Conservation (phyloP, 2,797 vertebrate species). For the Tokudaia muenninki region DNA sequence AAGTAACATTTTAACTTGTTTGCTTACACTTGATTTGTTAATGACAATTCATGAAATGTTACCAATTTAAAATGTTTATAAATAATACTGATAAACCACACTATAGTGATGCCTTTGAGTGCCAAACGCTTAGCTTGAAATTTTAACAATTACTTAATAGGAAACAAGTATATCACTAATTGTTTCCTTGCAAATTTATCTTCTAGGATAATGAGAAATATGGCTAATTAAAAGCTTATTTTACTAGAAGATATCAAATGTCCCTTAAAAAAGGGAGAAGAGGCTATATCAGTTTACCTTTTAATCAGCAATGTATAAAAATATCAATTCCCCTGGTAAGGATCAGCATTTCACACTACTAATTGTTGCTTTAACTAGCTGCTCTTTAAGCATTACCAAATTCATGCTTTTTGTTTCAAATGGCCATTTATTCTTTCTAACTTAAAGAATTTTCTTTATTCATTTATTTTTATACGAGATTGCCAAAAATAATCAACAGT, state of each 20-base stretch:
- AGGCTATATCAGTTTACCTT: slow-evolving; percentile 31
- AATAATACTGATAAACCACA: background rate
- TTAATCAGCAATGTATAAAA: background rate
- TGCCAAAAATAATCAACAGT: background rate
- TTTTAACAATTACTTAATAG: background rate
- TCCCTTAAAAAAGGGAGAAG: background rate
- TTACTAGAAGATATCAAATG: slow-evolving; percentile 67
- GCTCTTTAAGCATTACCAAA: background rate
- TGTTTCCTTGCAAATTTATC: slow-evolving; percentile 38
- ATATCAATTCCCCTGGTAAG: slow-evolving; percentile 42
- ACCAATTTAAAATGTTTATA: slow-evolving; percentile 37
- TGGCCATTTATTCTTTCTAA: slow-evolving; percentile 13
- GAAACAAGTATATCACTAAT: slow-evolving; percentile 45
- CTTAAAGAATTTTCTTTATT: background rate
- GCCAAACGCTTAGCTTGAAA: background rate
- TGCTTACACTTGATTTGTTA: background rate
- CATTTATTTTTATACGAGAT: slow-evolving; percentile 21
- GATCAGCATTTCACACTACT: slow-evolving; percentile 29
- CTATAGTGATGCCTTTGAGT: background rate
- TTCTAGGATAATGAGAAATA: slow-evolving; percentile 59
- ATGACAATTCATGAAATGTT: slow-evolving; percentile 27
- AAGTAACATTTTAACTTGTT: slow-evolving; percentile 23
- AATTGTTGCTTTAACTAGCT: slow-evolving; percentile 47
- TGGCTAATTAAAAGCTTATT: slow-evolving; percentile 42
- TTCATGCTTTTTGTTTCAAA: slow-evolving; percentile 21